These are phyloP conservation scores for Drosophila quadrilineata DNA, from an alignment of 1,140 invertebrate species.

Conservation along the genomic window DNA sequence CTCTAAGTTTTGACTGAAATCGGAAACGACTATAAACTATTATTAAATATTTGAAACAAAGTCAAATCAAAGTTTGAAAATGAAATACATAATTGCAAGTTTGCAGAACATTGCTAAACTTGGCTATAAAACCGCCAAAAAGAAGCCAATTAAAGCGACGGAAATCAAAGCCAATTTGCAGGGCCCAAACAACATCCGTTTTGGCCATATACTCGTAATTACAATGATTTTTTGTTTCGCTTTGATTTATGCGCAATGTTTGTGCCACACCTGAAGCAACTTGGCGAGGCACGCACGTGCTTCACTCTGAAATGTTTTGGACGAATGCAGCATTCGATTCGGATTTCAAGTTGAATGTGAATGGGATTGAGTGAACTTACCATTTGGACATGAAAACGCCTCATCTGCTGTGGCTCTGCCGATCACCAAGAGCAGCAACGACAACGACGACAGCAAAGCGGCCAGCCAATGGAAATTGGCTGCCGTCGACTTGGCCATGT, in stretches of 20 bases:
- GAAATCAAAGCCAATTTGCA: constrained; percentile 36
- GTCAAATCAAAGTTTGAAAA: too few relatives aligned
- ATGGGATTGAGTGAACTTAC: constrained; percentile 46
- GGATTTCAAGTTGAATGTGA: constrained; percentile 33
- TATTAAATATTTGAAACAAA: neutral
- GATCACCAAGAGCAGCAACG: constrained; percentile 46
- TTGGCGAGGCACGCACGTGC: constrained; percentile 59
- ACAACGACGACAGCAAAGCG: constrained; percentile 65
- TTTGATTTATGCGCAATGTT: constrained; percentile 56
- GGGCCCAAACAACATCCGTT: constrained; percentile 32
- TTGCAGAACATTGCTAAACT: constrained; percentile 17
- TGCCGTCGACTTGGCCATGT: constrained; percentile 68
- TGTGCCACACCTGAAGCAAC: constrained; percentile 55
- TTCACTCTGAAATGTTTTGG: constrained; percentile 7
- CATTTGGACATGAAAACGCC: constrained; percentile 74
- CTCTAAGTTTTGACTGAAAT: too few relatives aligned
- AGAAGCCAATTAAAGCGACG: constrained; percentile 28
- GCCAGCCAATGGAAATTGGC: constrained; percentile 75
- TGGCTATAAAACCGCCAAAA: constrained; percentile 8
- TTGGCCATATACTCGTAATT: constrained; percentile 37
- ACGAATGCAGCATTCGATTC: constrained; percentile 24
- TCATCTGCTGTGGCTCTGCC: constrained; percentile 59
- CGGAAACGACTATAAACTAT: neutral
- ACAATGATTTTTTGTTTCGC: constrained; percentile 33
- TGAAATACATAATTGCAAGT: constrained; percentile 45